Percentiles rank a stretch among this genome's conserved stretches.
phyloP scores from a whole-genome alignment of 2,888 invertebrate genomes.

The Dasypogon diadema region DNA sequence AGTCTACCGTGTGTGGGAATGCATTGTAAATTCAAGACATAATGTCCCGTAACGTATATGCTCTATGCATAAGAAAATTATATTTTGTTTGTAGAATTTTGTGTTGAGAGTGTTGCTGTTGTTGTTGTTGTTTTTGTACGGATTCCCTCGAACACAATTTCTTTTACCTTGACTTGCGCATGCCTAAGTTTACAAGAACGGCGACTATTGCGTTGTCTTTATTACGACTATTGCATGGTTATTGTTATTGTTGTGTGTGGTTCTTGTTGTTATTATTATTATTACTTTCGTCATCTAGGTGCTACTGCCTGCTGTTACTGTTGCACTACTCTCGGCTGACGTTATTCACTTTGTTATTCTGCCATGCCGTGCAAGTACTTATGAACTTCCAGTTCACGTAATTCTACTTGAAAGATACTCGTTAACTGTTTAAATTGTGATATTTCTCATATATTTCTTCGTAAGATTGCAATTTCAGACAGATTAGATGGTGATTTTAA shows the following conservation, averaged over 20 bases:
- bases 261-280: background rate
- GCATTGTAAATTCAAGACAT: constrained; percentile 59
- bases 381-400: constrained; percentile 5
- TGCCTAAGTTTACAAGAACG: constrained; percentile 22
- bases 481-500: background rate
- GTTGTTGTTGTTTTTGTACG: constrained; percentile 1
- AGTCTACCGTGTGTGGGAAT: constrained; percentile 58
- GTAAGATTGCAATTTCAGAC: background rate
- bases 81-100: constrained; percentile 33
- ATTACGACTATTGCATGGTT: background rate
- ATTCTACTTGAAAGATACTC: background rate
- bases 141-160: constrained; percentile 35
- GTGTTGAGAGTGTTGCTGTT: background rate
- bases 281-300: constrained; percentile 35
- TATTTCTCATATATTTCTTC: background rate
- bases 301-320: too few species aligned
- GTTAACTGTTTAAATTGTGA: background rate
- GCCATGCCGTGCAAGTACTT: background rate
- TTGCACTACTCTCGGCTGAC: background rate
- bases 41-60: constrained; percentile 58
- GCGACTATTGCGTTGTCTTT: constrained; percentile 6
- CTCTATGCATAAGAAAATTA: constrained; percentile 56
- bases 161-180: constrained; percentile 45
- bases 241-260: background rate
- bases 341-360: background rate